These are phyloP conservation scores for Chionomys nivalis DNA, from an alignment of 2,113 vertebrate species.

Conservation along the genomic window DNA sequence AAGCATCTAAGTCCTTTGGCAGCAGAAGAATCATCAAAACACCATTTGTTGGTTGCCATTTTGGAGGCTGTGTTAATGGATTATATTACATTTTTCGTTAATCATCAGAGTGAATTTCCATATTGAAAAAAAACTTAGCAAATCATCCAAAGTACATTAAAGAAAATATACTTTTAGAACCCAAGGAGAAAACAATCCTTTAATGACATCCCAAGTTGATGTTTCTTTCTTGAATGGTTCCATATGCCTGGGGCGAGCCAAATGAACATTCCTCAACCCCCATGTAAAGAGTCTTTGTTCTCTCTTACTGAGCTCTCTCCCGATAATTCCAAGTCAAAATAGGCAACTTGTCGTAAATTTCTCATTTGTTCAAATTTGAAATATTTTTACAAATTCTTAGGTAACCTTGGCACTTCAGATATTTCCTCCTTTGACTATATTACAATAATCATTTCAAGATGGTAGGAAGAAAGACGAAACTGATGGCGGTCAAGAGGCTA, in stretches of 20 bases:
- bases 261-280: slow-evolving; percentile 72
- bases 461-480: slow-evolving; percentile 62
- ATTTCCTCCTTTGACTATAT: slow-evolving; percentile 72
- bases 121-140: slow-evolving; percentile 42
- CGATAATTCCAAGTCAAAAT: slow-evolving; percentile 77
- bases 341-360: slow-evolving; percentile 50
- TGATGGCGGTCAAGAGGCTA: slow-evolving; percentile 47
- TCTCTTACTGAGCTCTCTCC: slow-evolving; percentile 22
- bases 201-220: slow-evolving; percentile 81
- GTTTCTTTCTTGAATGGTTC: slow-evolving; percentile 82
- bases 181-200: slow-evolving; percentile 73
- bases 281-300: slow-evolving; percentile 70
- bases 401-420: slow-evolving; percentile 75
- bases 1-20: slow-evolving; percentile 36
- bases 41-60: slow-evolving; percentile 28
- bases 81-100: slow-evolving; percentile 69
- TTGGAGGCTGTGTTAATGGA: slow-evolving; percentile 7
- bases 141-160: slow-evolving; percentile 76
- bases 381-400: slow-evolving; percentile 70
- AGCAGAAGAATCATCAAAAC: slow-evolving; percentile 50
- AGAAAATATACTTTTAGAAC: slow-evolving; percentile 81
- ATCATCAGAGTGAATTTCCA: slow-evolving; percentile 74
- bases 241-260: slow-evolving; percentile 81
- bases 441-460: slow-evolving; percentile 79
- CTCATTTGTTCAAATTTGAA: slow-evolving; percentile 78